Evolutionary conservation across 2,113 vertebrate species (phyloP), one percentile per base, ranked within the genome.

Genomic region (Columba livia): DNA sequence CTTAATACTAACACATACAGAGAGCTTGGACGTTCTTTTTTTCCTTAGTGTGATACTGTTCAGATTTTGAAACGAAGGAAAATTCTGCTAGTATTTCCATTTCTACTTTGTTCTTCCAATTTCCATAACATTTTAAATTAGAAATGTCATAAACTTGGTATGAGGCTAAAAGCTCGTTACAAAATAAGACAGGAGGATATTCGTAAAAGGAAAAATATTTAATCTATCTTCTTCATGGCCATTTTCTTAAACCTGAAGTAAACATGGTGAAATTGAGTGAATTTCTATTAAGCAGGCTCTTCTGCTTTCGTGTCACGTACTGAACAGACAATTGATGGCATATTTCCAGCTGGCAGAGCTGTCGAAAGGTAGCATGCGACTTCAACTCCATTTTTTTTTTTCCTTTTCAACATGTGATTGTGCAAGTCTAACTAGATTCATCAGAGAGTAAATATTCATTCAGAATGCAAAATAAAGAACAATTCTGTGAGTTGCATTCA

Each of bases 341-440:
- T 84, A 40, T 86, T 93, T 97, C 95, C 96, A 97, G 79, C 92
- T 97, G 96, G 95, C 92, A 93, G 79, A 91, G 75, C 78, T 82
- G 75, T 91, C 1, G n/a, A 92, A 96, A 94, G 95, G 97, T 97
- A 93, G 92, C 66, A 8, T 75, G 53, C 61, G 38, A 89, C 88
- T 97, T 96, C 82, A 87, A 2, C 82, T 64, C 89, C n/a, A 28
- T 47, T 82, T 89, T 87, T 54, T 87, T 54, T 50, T 61, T 6
- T 4, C 26, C 53, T 78, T 89, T 94, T 69, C 77, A 90, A 65
- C 36, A 21, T 88, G 75, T 66, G 91, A 95, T 91, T 93, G n/a
- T 89, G 66, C 73, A 93, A 93, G 90, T 94, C 79, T 92, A 26
- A 81, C 53, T 81, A 65, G 96, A 88, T 92, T 96, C 70, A 75